These are phyloP conservation scores for Takifugu ocellatus DNA, from an alignment of 2,797 vertebrate species.

Conservation along the genomic window DNA sequence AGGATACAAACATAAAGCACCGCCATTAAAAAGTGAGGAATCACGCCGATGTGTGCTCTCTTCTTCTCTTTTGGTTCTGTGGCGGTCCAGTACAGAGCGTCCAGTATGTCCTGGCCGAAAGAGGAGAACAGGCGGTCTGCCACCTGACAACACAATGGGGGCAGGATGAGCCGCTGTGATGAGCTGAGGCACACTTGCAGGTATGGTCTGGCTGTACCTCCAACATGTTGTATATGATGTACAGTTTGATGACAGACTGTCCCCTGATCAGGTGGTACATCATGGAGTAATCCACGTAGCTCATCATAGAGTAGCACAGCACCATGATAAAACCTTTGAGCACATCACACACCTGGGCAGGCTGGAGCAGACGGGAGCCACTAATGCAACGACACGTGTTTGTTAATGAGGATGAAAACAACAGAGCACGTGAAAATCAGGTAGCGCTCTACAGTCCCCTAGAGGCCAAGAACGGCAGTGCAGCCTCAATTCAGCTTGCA, in stretches of 20 bases:
- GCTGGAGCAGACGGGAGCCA: conserved; percentile 88
- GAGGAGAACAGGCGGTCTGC: conserved; percentile 96
- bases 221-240: conserved; percentile 99
- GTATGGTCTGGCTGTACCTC: conserved; percentile 76
- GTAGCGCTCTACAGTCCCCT: conserved; percentile 36
- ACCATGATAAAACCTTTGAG: conserved; percentile 92
- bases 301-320: conserved; percentile 94
- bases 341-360: conserved; percentile 85
- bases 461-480: conserved; percentile 16
- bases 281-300: conserved; percentile 98
- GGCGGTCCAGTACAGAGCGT: conserved; percentile 96
- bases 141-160: conserved; percentile 72
- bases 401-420: background rate
- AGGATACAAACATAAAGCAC: conserved; percentile 99
- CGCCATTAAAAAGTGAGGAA: conserved; percentile 95
- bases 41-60: conserved; percentile 91
- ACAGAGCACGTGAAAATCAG: background rate
- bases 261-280: conserved; percentile 97
- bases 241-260: conserved; percentile 97
- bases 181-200: background rate
- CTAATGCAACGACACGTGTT: conserved; percentile 55
- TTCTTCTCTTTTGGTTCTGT: conserved; percentile 94
- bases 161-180: too few species aligned
- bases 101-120: conserved; percentile 95
- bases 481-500: background rate